Conservation (phyloP, 1,140 invertebrate genomes). For the Drosophila busckii region DNA sequence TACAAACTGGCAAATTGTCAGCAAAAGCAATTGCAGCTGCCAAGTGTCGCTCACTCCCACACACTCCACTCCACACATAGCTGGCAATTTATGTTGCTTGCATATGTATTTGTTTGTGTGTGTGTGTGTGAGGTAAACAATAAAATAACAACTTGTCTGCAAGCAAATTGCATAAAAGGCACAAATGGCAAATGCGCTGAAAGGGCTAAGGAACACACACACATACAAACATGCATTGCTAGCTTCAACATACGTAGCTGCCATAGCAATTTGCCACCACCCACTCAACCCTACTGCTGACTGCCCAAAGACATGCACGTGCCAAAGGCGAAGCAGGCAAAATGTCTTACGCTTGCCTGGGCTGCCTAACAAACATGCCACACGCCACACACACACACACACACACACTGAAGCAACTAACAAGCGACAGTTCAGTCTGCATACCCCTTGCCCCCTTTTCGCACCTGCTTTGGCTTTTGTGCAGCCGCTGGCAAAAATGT, state of each 20-base stretch:
- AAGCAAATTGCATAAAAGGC: slow-evolving; percentile 61
- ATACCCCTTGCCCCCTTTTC: not conserved
- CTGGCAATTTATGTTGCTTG: slow-evolving; percentile 37
- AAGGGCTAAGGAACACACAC: slow-evolving; percentile 14
- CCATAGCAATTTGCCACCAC: not conserved
- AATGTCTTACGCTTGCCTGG: slow-evolving; percentile 61
- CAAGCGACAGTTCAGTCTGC: slow-evolving; percentile 37
- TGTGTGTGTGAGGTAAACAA: slow-evolving; percentile 51
- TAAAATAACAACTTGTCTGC: slow-evolving; percentile 73
- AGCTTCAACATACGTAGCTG: not conserved
- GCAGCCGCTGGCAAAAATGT: slow-evolving; percentile 16
- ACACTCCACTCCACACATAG: too few species aligned
- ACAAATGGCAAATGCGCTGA: slow-evolving; percentile 20
- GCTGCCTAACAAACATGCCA: slow-evolving; percentile 65
- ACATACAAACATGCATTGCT: slow-evolving; percentile 20
- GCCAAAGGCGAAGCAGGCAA: slow-evolving; percentile 66
- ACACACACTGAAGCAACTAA: slow-evolving; percentile 40
- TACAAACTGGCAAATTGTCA: slow-evolving; percentile 2
- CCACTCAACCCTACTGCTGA: not conserved
- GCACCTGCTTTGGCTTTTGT: too few species aligned
- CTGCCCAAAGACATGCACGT: slow-evolving; percentile 35
- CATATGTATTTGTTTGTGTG: not conserved
- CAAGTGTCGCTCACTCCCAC: too few species aligned
- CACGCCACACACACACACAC: slow-evolving; percentile 19
- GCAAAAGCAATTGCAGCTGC: slow-evolving; percentile 17